Base-by-base conservation (phyloP, 2,113 vertebrate species). In the Cololabis saira region DNA sequence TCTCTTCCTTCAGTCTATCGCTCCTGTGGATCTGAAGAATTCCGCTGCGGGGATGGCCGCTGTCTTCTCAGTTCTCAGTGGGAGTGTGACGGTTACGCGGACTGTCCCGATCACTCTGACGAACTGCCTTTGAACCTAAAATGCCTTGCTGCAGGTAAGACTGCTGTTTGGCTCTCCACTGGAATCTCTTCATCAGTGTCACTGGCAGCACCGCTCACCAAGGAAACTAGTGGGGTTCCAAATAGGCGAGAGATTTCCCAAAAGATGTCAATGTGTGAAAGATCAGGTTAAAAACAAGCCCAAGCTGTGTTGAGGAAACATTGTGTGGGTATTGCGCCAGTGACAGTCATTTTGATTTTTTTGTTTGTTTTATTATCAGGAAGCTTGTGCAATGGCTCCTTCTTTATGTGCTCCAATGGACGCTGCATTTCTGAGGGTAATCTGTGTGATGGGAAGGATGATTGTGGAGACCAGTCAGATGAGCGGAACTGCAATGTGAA, bases 401-500 rank as follows among this genome's bases (percentile, higher is more conserved):
- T 97, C 93, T 99, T 97, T 92, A 96, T 98, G 95, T 99, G 98
- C 84, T 95, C 95, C 92, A 99, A 96, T 81, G 96, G 97, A 21
- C 96, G 95, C 80, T 99, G 98, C 85, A 94, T 98, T 74, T 91
- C 95, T 48, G 92, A 92, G 51, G 91, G 90, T 2, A 83, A 83
- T 76, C 91, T 98, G 18, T 99, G 98, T 77, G 94, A 99, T 82
- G 92, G 79, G 57, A 94, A 90, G 72, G 95, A 98, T 72, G 96
- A 99, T 74, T 99, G 97, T 58, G 95, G 93, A 0, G 98, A 99
- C 87, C 93, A 90, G 18, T 97, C 97, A 14, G 97, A 99, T 90
- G 98, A 99, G 82, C 95, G 89, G 77, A 96, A 94, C 91, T 99
- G 98, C 90, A 94, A 95, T 47, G 47, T 98, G 76, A 98, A 99